A percentile compares a stretch with the other conserved stretches of the same genome.
These are phyloP conservation scores for Drosophila anomelani DNA, from an alignment of 2,888 invertebrate species.

Conservation along the genomic window DNA sequence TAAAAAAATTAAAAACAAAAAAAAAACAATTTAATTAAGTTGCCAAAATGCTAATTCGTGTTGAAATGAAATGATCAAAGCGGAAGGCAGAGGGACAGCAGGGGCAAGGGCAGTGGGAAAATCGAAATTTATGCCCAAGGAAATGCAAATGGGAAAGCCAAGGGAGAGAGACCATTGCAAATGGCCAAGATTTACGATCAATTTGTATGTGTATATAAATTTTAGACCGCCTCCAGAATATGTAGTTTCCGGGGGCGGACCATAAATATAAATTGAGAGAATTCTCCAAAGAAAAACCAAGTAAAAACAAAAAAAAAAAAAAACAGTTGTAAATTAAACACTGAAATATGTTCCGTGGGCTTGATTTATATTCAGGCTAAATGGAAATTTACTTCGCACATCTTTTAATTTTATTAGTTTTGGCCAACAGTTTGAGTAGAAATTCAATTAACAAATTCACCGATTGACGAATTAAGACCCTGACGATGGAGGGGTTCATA, in stretches of 20 bases:
- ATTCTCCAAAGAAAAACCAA: slow-evolving; percentile 33
- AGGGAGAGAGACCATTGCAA: slow-evolving; percentile 14
- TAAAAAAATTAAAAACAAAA: background rate
- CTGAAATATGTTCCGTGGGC: slow-evolving; percentile 16
- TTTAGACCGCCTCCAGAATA: slow-evolving; percentile 14
- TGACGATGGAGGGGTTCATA: background rate
- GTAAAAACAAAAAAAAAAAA: background rate
- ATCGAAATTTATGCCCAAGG: slow-evolving; percentile 33
- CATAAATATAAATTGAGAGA: slow-evolving; percentile 36
- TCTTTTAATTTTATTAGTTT: slow-evolving; percentile 20
- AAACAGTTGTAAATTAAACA: slow-evolving; percentile 41
- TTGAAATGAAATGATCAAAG: slow-evolving; percentile 54
- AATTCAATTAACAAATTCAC: slow-evolving; percentile 29
- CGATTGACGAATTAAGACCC: slow-evolving; percentile 13
- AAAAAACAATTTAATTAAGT: slow-evolving; percentile 45
- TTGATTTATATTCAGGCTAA: slow-evolving; percentile 29
- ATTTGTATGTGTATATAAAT: slow-evolving; percentile 45
- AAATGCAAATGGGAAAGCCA: slow-evolving; percentile 31
- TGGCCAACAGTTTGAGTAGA: slow-evolving; percentile 9
- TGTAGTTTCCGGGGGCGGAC: slow-evolving; percentile 13
- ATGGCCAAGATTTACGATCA: slow-evolving; percentile 62
- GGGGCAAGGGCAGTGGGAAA: slow-evolving; percentile 19
- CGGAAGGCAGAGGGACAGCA: background rate
- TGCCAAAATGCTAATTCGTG: slow-evolving; percentile 57
- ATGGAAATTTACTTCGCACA: slow-evolving; percentile 38